phyloP scores from a whole-genome alignment of 2,113 vertebrate species.

The Burhinus oedicnemus region DNA sequence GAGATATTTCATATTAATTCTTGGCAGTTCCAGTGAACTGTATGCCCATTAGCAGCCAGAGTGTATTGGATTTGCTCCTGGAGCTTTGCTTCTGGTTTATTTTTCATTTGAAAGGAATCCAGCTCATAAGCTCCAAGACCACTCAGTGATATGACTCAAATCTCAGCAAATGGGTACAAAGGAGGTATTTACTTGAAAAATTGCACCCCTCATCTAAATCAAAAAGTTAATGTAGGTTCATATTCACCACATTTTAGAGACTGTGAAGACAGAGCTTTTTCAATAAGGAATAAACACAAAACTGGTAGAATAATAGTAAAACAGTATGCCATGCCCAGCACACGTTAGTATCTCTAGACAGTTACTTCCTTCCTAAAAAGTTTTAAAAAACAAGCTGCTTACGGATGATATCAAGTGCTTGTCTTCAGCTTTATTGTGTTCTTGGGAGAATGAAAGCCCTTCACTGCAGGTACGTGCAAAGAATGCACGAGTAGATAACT shows the following conservation, averaged over 20 bases:
- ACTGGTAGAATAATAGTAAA: neutral
- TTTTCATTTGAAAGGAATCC: conserved; percentile 49
- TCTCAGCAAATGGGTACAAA: conserved; percentile 21
- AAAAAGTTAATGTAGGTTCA: neutral
- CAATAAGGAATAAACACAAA: neutral
- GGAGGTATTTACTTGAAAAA: neutral
- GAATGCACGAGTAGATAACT: neutral
- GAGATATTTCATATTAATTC: conserved; percentile 31
- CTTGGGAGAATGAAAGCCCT: neutral
- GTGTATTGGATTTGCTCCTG: conserved; percentile 13
- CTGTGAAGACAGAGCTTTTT: neutral
- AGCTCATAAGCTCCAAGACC: conserved; percentile 1
- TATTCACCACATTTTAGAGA: neutral
- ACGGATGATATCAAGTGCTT: neutral
- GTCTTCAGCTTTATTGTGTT: conserved; percentile 1
- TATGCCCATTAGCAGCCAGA: conserved; percentile 16
- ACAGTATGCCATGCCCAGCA: neutral
- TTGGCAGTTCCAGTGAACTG: conserved; percentile 8
- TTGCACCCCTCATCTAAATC: neutral
- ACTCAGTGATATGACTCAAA: neutral
- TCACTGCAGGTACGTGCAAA: neutral
- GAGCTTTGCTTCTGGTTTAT: conserved; percentile 50
- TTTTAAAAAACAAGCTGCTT: neutral
- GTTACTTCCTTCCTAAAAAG: neutral
- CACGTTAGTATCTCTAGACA: neutral